phyloP scores from a whole-genome alignment of 2,113 vertebrate genomes.

The Gobiocypris rarus region DNA sequence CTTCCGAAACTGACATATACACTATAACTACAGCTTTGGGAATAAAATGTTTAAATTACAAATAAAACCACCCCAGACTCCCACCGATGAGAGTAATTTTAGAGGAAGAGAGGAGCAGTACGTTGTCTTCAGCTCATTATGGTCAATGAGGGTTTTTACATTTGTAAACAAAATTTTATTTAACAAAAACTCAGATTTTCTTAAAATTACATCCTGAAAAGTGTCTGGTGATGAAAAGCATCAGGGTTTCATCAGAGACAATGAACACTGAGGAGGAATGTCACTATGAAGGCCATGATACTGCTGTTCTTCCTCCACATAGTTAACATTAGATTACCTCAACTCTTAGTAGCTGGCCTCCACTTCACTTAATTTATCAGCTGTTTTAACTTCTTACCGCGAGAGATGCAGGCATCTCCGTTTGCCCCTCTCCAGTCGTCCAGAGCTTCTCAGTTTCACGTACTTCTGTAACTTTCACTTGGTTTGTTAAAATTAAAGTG shows the following conservation, averaged over 20 bases:
- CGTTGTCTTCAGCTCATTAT: not conserved
- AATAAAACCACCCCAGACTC: not conserved
- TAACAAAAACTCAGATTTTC: not conserved
- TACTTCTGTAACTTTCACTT: not conserved
- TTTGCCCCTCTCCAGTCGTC: not conserved
- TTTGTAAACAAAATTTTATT: no score
- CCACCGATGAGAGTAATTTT: not conserved
- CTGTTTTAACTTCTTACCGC: not conserved
- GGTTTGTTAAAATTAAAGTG: not conserved
- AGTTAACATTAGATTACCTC: not conserved
- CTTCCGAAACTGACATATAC: not conserved
- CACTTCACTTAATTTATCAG: no score
- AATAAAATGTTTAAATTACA: not conserved
- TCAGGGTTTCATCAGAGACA: not conserved
- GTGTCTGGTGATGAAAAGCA: not conserved
- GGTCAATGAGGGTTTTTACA: not conserved
- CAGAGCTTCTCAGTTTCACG: not conserved
- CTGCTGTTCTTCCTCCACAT: not conserved
- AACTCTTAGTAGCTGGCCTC: not conserved
- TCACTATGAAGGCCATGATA: not conserved
- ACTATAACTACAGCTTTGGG: not conserved
- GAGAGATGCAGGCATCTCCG: not conserved
- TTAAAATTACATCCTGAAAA: conserved; percentile 1
- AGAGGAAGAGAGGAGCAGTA: not conserved
- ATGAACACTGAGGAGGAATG: not conserved